These are phyloP conservation scores for Misgurnus mizolepis DNA, from an alignment of 2,113 vertebrate genomes.

Conservation along the genomic window DNA sequence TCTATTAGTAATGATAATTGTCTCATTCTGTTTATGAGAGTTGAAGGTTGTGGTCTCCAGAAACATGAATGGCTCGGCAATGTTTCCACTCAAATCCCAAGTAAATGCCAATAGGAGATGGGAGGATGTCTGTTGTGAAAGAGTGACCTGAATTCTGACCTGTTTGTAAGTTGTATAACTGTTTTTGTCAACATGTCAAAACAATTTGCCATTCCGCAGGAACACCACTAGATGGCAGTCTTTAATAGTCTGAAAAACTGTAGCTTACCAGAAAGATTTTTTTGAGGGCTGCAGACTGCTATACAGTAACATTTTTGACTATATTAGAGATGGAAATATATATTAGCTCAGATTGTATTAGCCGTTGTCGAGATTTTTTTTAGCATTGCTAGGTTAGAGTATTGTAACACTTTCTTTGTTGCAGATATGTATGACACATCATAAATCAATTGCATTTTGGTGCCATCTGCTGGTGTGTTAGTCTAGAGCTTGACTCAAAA, in stretches of 20 bases:
- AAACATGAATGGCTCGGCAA: neutral
- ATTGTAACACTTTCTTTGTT: too few relatives aligned
- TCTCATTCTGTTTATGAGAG: neutral
- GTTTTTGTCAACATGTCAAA: neutral
- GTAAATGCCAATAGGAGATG: neutral
- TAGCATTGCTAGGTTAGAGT: too few relatives aligned
- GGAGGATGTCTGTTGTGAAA: neutral
- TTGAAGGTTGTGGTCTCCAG: neutral
- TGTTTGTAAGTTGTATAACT: neutral
- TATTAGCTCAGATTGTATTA: too few relatives aligned
- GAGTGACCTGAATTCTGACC: constrained; percentile 1
- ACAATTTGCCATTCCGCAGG: neutral
- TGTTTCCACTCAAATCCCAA: neutral
- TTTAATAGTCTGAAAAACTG: neutral
- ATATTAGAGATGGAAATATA: neutral
- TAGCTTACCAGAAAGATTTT: neutral
- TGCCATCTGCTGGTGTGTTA: constrained; percentile 8
- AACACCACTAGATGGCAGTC: constrained; percentile 18
- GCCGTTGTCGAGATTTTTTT: too few relatives aligned
- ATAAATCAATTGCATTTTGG: neutral
- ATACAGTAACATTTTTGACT: neutral
- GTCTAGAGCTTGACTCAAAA: too few relatives aligned
- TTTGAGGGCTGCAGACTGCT: neutral
- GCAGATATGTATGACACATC: neutral
- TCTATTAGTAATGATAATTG: neutral